Evolutionary conservation across 1,140 invertebrate species (phyloP).

Genomic region (Drosophila teissieri): DNA sequence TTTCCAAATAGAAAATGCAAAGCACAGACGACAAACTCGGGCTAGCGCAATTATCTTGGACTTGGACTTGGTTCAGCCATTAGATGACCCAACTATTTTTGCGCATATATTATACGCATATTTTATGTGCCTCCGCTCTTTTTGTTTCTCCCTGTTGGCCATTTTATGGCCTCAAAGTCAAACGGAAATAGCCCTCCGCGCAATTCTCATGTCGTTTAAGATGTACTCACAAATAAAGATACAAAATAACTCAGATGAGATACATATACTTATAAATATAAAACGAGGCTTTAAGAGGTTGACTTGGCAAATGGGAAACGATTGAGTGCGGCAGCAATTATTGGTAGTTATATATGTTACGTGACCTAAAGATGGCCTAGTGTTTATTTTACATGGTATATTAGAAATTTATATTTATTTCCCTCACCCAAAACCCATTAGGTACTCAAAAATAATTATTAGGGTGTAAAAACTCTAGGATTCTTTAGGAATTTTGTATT

Average conservation of each 20-base stretch:
- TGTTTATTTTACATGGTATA: neutral
- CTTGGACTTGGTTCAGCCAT: constrained; percentile 77
- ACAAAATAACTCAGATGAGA: constrained; percentile 32
- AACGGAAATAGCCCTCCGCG: constrained; percentile 20
- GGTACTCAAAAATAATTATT: neutral
- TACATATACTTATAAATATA: constrained; percentile 30
- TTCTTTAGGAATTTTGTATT: neutral
- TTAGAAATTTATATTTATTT: too few species aligned
- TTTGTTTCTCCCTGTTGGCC: constrained; percentile 27
- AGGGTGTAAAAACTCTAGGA: neutral
- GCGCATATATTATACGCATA: constrained; percentile 72
- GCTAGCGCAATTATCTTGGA: constrained; percentile 67
- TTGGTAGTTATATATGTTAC: constrained; percentile 14
- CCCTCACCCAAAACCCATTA: too few species aligned
- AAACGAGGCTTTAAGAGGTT: constrained; percentile 38
- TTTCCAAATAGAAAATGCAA: constrained; percentile 61
- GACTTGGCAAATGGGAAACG: constrained; percentile 8
- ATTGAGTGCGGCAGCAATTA: constrained; percentile 21
- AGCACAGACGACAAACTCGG: constrained; percentile 61
- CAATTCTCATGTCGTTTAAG: constrained; percentile 39
- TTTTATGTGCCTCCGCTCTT: constrained; percentile 62
- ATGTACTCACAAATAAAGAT: constrained; percentile 56
- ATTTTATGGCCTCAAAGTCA: constrained; percentile 52
- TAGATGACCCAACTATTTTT: constrained; percentile 80
- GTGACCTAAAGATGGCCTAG: neutral